phyloP scores from a whole-genome alignment of 2,888 invertebrate genomes.

The Meandrusa payeni region DNA sequence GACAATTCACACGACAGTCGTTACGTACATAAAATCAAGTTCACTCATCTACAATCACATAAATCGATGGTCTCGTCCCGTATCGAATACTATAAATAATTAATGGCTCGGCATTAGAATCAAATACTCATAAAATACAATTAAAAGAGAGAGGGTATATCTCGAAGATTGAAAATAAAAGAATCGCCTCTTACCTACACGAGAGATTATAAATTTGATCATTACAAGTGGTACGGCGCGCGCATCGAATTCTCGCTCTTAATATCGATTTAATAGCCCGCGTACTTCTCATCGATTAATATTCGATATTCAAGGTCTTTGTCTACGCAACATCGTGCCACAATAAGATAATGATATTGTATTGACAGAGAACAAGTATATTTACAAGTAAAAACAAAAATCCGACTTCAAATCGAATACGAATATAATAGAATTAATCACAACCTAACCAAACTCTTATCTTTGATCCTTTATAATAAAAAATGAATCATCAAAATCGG shows the following conservation, averaged over 20 bases:
- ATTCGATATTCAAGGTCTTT: conserved; percentile 44
- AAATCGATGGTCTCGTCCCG: conserved; percentile 69
- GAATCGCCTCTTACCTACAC: conserved; percentile 70
- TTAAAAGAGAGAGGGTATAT: conserved; percentile 76
- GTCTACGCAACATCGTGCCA: conserved; percentile 43
- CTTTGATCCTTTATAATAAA: no score
- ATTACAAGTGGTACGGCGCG: conserved; percentile 72
- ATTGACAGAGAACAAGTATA: no score
- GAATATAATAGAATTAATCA: no score
- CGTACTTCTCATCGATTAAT: conserved; percentile 63
- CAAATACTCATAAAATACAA: conserved; percentile 81
- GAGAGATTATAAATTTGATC: conserved; percentile 77
- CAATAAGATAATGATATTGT: conserved; percentile 46
- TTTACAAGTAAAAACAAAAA: no score
- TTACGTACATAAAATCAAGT: conserved; percentile 42
- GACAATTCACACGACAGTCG: conserved; percentile 47
- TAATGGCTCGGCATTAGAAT: conserved; percentile 79
- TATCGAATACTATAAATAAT: conserved; percentile 79
- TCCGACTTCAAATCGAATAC: no score
- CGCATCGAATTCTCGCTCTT: conserved; percentile 66
- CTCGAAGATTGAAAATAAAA: conserved; percentile 72
- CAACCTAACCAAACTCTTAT: no score
- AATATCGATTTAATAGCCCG: conserved; percentile 70
- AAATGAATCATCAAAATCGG: no score
- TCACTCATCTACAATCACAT: conserved; percentile 52